Evolutionary conservation across 1,140 invertebrate genomes (phyloP).

Genomic region (Homalodisca vitripennis): DNA sequence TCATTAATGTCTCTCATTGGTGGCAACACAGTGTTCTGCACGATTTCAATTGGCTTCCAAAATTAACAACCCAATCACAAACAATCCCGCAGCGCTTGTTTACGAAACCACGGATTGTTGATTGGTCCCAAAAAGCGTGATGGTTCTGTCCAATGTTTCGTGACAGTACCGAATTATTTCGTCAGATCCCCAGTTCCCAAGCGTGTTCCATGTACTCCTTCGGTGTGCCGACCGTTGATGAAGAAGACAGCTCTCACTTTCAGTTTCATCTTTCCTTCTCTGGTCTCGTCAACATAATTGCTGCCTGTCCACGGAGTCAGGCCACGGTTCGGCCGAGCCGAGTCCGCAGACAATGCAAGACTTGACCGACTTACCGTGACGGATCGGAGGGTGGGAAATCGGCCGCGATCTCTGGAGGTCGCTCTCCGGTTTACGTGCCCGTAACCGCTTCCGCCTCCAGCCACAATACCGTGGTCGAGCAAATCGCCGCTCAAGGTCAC

Average conservation of each 20-base stretch:
- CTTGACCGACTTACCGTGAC: no score
- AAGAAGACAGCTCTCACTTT: constrained; percentile 8
- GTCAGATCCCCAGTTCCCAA: background rate
- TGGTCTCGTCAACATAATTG: background rate
- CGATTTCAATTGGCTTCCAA: no score
- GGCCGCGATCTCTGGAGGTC: background rate
- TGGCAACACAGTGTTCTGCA: no score
- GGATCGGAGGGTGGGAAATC: constrained; percentile 14
- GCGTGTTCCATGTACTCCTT: no score
- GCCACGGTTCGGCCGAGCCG: no score
- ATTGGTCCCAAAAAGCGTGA: no score
- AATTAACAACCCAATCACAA: background rate
- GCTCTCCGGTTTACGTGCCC: no score
- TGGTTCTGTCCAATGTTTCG: no score
- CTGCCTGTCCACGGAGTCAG: no score
- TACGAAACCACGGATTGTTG: constrained; percentile 6
- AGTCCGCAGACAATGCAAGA: no score
- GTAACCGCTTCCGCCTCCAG: background rate
- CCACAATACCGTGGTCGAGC: background rate
- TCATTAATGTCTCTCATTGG: no score
- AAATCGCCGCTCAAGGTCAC: background rate
- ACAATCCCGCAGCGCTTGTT: background rate
- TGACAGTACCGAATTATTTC: background rate
- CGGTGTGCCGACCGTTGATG: no score
- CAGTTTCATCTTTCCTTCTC: background rate